Percentiles rank a stretch among this genome's conserved stretches.
phyloP scores from a whole-genome alignment of 2,113 vertebrate genomes.

The Daphoenositta chrysoptera region DNA sequence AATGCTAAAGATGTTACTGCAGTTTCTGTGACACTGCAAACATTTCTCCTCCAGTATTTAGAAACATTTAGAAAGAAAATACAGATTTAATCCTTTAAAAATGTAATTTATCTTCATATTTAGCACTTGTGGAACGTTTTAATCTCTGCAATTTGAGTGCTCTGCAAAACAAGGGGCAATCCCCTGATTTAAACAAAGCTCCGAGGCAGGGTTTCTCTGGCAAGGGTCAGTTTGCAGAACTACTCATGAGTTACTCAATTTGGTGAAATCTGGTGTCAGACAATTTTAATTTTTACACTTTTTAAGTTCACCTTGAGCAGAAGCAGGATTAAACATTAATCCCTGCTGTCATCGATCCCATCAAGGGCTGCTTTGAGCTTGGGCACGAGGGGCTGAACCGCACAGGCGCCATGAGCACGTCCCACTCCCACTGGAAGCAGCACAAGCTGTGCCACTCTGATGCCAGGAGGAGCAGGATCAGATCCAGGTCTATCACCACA shows the following conservation, averaged over 20 bases:
- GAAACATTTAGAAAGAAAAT: neutral
- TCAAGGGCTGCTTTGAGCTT: neutral
- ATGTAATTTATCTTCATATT: neutral
- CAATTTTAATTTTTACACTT: neutral
- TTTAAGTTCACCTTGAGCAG: neutral
- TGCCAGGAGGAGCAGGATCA: neutral
- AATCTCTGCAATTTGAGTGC: neutral
- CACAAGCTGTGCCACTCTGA: neutral
- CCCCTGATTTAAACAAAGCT: neutral
- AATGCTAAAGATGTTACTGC: neutral
- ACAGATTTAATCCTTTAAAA: neutral
- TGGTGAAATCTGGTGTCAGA: neutral
- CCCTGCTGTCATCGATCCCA: neutral
- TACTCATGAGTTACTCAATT: neutral
- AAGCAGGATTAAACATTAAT: neutral
- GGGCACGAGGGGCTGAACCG: neutral
- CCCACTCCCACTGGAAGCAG: neutral
- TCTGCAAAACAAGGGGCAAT: neutral
- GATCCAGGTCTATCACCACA: neutral
- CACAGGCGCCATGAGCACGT: accelerated
- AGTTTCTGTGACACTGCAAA: neutral
- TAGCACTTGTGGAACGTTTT: neutral
- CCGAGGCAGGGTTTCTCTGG: neutral
- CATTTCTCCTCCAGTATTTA: neutral
- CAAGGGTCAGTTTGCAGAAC: neutral